Evolutionary conservation across 2,113 vertebrate species (phyloP).

Genomic region (Dicaeum eximium): DNA sequence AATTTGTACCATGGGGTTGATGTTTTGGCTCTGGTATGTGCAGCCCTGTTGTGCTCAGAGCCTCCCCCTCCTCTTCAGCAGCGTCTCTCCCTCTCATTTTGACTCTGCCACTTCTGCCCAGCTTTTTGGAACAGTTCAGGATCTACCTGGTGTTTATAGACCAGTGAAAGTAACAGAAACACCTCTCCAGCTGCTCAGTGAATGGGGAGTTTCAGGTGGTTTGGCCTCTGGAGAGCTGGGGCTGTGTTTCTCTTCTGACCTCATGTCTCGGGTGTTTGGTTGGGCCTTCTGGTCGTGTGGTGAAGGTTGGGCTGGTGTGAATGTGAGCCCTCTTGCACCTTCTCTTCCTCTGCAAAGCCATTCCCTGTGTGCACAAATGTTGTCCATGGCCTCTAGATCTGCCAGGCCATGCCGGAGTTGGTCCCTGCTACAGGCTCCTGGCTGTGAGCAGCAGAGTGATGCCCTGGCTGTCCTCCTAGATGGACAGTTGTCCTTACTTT

Average conservation of each 20-base stretch:
- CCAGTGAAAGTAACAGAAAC: neutral
- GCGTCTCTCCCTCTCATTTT: neutral
- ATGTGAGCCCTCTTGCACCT: neutral
- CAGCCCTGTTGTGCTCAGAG: neutral
- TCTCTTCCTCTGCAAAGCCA: neutral
- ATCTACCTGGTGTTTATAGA: neutral
- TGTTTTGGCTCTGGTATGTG: neutral
- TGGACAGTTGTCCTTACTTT: neutral
- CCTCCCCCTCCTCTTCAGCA: neutral
- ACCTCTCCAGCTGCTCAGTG: neutral
- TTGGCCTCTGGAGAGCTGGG: neutral
- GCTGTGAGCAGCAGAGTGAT: neutral
- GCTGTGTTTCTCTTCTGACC: neutral
- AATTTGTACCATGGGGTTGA: neutral
- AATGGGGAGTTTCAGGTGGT: neutral
- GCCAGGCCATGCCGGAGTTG: fast-evolving
- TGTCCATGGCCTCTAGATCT: neutral
- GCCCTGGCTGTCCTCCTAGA: neutral
- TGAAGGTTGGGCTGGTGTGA: neutral
- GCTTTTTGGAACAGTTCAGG: neutral
- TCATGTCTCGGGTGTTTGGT: neutral
- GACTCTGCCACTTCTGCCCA: neutral
- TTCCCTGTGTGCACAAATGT: neutral
- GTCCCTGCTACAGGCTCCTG: neutral
- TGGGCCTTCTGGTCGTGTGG: fast-evolving